phyloP scores from a whole-genome alignment of 2,113 vertebrate genomes.

The Ammodytes marinus region DNA sequence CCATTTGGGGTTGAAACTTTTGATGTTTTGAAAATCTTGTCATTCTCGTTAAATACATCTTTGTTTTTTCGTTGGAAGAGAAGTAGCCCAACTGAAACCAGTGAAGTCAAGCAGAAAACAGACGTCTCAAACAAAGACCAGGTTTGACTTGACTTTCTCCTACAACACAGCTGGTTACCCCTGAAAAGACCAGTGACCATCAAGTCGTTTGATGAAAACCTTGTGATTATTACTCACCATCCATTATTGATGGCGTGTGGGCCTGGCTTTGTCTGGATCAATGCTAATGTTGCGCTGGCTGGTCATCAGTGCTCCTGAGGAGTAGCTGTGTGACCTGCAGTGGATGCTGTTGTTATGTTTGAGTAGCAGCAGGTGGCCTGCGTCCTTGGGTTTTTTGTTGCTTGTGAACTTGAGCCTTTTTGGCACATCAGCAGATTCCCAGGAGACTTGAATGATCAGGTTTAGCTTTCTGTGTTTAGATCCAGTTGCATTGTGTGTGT shows the following conservation, averaged over 20 bases:
- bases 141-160: slow-evolving; percentile 57
- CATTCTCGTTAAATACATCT: background rate
- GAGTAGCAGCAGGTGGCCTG: slow-evolving; percentile 83
- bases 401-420: slow-evolving; percentile 82
- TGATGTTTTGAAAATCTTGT: background rate
- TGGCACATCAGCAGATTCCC: slow-evolving; percentile 80
- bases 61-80: background rate
- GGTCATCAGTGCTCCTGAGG: slow-evolving; percentile 59
- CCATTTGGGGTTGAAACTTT: background rate
- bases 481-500: slow-evolving; percentile 63
- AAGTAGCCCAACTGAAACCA: background rate
- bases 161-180: slow-evolving; percentile 70
- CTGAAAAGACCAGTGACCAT: slow-evolving; percentile 61
- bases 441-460: slow-evolving; percentile 74
- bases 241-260: slow-evolving; percentile 76
- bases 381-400: slow-evolving; percentile 78
- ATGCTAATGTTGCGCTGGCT: slow-evolving; percentile 71
- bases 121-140: slow-evolving; percentile 25
- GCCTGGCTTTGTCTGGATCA: slow-evolving; percentile 71
- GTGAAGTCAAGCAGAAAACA: slow-evolving; percentile 24
- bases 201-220: slow-evolving; percentile 67
- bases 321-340: slow-evolving; percentile 72
- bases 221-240: slow-evolving; percentile 74
- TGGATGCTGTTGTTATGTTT: slow-evolving; percentile 76
- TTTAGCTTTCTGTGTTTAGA: slow-evolving; percentile 72